Evolutionary conservation across 2,113 vertebrate species (phyloP).

Genomic region (Amphilophus citrinellus): DNA sequence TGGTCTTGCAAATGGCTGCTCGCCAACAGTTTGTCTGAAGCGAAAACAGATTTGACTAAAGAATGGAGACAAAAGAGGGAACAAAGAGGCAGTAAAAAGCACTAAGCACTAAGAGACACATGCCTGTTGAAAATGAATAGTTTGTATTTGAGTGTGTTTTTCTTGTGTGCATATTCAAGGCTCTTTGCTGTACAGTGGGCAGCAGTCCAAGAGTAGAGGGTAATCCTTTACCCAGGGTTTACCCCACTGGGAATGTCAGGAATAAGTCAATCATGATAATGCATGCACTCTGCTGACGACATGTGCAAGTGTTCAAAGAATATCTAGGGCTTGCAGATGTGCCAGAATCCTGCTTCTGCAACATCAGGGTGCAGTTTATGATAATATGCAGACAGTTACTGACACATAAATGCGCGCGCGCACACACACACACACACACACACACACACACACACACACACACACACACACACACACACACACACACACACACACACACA

Average conservation of each 20-base stretch:
- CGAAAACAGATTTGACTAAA: constrained; percentile 74
- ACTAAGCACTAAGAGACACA: constrained; percentile 60
- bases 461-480: constrained; percentile 17
- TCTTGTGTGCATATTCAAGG: constrained; percentile 42
- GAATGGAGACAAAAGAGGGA: constrained; percentile 72
- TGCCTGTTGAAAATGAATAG: constrained; percentile 55
- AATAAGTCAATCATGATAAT: constrained; percentile 76
- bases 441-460: constrained; percentile 17
- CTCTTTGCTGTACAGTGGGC: constrained; percentile 75
- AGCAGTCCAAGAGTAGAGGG: constrained; percentile 67
- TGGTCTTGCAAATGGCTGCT: constrained; percentile 68
- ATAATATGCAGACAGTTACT: constrained; percentile 64
- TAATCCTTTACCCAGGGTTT: constrained; percentile 74
- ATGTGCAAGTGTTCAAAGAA: constrained; percentile 60
- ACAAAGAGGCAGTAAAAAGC: constrained; percentile 71
- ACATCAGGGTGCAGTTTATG: constrained; percentile 66
- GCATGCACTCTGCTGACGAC: constrained; percentile 63
- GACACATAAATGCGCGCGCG: constrained; percentile 6
- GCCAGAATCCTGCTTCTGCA: constrained; percentile 54
- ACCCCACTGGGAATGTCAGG: constrained; percentile 72
- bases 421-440: constrained; percentile 21
- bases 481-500: constrained; percentile 18
- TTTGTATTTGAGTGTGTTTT: constrained; percentile 41
- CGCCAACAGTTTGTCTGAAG: constrained; percentile 66
- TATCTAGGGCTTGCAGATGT: constrained; percentile 76